phyloP scores from a whole-genome alignment of 2,797 vertebrate genomes.

The Gymnopithys bicolor region DNA sequence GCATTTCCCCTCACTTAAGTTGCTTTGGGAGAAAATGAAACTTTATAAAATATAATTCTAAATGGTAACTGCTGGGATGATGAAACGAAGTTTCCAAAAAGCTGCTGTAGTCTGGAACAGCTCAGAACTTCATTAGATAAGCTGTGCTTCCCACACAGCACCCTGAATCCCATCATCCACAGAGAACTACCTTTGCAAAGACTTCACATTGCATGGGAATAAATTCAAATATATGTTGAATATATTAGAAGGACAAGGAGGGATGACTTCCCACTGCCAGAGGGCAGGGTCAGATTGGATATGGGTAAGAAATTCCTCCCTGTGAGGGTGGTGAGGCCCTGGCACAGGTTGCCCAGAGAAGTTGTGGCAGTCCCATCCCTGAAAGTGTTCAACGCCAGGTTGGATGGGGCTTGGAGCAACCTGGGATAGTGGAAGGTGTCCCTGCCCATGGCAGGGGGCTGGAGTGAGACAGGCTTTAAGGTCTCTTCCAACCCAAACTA shows the following conservation, averaged over 20 bases:
- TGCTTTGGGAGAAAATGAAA: not conserved
- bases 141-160: not conserved
- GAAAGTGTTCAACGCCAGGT: not conserved
- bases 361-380: not conserved
- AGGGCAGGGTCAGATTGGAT: not conserved
- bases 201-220: accelerated
- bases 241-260: not conserved
- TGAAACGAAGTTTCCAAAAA: not conserved
- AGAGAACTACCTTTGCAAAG: not conserved
- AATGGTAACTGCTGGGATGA: not conserved
- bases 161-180: accelerated
- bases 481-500: not conserved
- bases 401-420: accelerated
- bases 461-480: accelerated
- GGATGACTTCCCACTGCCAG: not conserved
- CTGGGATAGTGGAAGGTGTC: accelerated
- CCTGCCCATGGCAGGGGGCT: not conserved
- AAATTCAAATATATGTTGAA: accelerated
- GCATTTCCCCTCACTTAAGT: not conserved
- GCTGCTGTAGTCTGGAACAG: not conserved
- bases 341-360: not conserved
- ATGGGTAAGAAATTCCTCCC: not conserved
- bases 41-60: not conserved
- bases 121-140: not conserved
- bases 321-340: no score